phyloP scores from a whole-genome alignment of 2,113 vertebrate genomes.

The Limanda limanda region DNA sequence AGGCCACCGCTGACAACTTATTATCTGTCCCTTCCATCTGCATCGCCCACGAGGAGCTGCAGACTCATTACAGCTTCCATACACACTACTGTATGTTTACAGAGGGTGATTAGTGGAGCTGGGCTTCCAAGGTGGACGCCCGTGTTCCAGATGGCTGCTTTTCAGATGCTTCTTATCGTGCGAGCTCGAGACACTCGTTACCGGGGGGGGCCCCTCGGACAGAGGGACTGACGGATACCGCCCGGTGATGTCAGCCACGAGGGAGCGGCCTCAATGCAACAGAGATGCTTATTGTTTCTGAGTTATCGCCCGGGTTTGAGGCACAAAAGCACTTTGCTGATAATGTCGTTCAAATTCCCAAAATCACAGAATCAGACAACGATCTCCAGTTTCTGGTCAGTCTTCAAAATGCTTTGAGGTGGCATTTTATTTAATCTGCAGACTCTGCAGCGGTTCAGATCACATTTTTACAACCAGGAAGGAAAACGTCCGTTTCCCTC shows the following conservation, averaged over 20 bases:
- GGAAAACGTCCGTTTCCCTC: background rate
- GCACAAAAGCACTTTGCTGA: background rate
- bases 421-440: background rate
- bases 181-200: background rate
- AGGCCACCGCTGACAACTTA: constrained; percentile 30
- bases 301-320: constrained; percentile 23
- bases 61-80: constrained; percentile 57
- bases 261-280: background rate
- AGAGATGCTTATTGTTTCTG: background rate
- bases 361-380: no score
- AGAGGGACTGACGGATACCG: background rate
- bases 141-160: constrained; percentile 63
- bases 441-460: constrained; percentile 17
- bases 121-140: constrained; percentile 41
- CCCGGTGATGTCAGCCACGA: background rate
- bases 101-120: constrained; percentile 55
- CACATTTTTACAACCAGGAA: constrained; percentile 13
- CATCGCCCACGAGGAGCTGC: constrained; percentile 34
- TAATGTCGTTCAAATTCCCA: background rate
- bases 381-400: background rate
- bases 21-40: constrained; percentile 57
- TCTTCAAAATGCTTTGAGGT: background rate
- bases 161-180: constrained; percentile 53
- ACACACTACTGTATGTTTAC: constrained; percentile 76
- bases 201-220: background rate